Evolutionary conservation across 1,140 invertebrate species (phyloP), one percentile per base, ranked within the genome.

Genomic region (Lepidurus couesii): DNA sequence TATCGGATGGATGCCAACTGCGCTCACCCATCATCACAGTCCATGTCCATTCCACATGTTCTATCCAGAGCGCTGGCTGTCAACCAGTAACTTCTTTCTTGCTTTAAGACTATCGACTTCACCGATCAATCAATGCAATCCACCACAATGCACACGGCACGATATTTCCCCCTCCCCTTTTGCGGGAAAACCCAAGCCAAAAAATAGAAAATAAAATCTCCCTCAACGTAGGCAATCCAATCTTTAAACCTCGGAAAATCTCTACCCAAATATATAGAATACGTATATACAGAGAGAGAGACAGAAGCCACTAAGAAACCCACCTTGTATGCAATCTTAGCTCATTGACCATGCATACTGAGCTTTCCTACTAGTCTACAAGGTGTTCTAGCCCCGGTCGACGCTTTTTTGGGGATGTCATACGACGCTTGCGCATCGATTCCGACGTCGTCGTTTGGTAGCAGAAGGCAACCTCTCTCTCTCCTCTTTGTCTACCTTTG

Each of bases 1-100:
- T 81, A 74, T 78, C 79, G 45, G 80, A 81, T 13, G 78, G 80
- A 11, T 80, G 80, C 75, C 78, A 80, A 78, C 79, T 80, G 44
- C n/a, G 65, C 43, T 76, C 75, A 21, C 43, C 75, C 75, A 47
- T 65, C 53, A 65, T 65, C 21, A 13, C 53, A 65, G n/a, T 21
- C 21, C 21, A 13, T n/a, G 16, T 65, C 53, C 53, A 21, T 11
- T 21, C 16, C 16, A 11, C 53, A n/a, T 65, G 53, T 65, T 13
- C 16, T 21, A n/a, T 65, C 21, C n/a, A 13, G 21, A 65, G 4
- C 53, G n/a, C 53, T 34, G 34, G 34, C 34, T 34, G 34, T 34
- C 34, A 34, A 34, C 34, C 34, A 34, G 34, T 34, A 34, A 3
- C 34, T 3, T 34, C 3, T 34, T 3, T 34, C 34, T 34, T 34